phyloP scores from a whole-genome alignment of 1,140 invertebrate genomes.

The Neotoxoptera formosana region DNA sequence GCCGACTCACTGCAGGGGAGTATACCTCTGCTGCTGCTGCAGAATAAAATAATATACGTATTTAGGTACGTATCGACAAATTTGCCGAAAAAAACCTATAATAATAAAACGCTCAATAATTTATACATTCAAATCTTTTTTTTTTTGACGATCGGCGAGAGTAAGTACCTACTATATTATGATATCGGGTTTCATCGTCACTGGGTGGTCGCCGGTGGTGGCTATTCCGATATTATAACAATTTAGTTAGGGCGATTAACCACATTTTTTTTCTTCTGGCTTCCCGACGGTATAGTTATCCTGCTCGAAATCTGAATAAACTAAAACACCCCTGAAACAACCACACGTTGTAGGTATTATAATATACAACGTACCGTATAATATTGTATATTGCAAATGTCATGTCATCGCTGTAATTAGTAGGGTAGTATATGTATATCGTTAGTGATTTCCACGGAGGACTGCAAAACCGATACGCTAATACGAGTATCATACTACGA shows the following conservation, averaged over 20 bases:
- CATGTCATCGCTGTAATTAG: neutral
- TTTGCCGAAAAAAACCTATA: neutral
- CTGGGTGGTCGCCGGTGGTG: neutral
- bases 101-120: neutral
- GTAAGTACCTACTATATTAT: neutral
- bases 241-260: constrained; percentile 33
- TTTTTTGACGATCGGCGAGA: neutral
- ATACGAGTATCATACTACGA: too few species aligned
- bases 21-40: neutral
- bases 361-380: too few species aligned
- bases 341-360: too few species aligned
- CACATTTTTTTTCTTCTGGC: constrained; percentile 16
- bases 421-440: neutral
- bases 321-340: neutral
- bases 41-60: neutral
- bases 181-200: constrained; percentile 30
- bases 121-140: neutral
- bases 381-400: too few species aligned
- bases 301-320: neutral
- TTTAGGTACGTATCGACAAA: neutral
- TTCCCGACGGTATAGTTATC: neutral
- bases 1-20: too few species aligned
- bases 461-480: neutral
- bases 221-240: neutral
- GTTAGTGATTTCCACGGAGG: neutral